Evolutionary conservation across 1,140 invertebrate genomes (phyloP).

Genomic region (Sitophilus oryzae): DNA sequence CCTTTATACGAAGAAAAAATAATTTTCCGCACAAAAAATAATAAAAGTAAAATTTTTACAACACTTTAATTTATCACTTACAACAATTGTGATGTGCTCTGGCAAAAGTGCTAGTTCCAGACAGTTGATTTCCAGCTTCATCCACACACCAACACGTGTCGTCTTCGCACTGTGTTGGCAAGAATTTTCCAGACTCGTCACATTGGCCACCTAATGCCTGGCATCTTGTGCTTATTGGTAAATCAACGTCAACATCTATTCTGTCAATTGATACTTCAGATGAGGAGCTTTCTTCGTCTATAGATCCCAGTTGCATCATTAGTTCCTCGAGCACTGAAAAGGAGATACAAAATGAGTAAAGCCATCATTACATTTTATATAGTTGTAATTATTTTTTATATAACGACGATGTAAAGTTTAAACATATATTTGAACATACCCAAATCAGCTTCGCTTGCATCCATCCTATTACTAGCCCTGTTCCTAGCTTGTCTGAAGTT

Average conservation of each 20-base stretch:
- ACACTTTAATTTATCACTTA: slow-evolving; percentile 48
- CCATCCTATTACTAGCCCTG: slow-evolving; percentile 41
- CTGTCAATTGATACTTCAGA: slow-evolving; percentile 29
- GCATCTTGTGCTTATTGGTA: slow-evolving; percentile 53
- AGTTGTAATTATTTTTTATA: background rate
- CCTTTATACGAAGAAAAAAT: too few relatives aligned
- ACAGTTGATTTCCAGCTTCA: slow-evolving; percentile 71
- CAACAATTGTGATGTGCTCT: slow-evolving; percentile 55
- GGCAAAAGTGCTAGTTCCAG: slow-evolving; percentile 57
- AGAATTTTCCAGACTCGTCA: slow-evolving; percentile 62
- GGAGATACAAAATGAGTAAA: slow-evolving; percentile 1
- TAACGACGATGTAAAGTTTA: too few relatives aligned
- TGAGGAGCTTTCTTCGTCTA: slow-evolving; percentile 35
- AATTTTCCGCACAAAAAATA: too few relatives aligned
- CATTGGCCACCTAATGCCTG: slow-evolving; percentile 56
- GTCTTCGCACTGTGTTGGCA: slow-evolving; percentile 66
- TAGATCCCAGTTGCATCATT: slow-evolving; percentile 56
- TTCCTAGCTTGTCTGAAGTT: slow-evolving; percentile 69
- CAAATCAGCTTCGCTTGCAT: slow-evolving; percentile 40
- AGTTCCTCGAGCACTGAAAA: slow-evolving; percentile 57
- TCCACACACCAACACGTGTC: slow-evolving; percentile 81
- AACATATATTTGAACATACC: slow-evolving; percentile 32
- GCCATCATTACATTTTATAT: background rate
- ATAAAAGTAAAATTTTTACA: too few relatives aligned
- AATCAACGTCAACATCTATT: slow-evolving; percentile 30